Evolutionary conservation across 2,888 invertebrate genomes (phyloP), one percentile per base, ranked within the genome.

Genomic region (Eudemis profundana): DNA sequence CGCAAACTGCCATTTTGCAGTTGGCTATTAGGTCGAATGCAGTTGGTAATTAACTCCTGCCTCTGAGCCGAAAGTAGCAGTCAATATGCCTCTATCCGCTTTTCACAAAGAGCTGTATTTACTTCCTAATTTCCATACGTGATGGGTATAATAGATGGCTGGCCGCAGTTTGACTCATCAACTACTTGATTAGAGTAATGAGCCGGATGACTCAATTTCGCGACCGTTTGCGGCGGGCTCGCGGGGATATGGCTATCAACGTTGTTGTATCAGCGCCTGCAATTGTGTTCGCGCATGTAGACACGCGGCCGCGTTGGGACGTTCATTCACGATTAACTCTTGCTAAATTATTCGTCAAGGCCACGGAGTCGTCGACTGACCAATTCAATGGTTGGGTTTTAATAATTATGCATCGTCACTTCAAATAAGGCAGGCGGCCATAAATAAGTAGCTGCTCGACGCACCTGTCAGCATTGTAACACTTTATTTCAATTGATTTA

Each of bases 361-460:
- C 68, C 73, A 61, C 57, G 29, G 29, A 50, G 63, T 61, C 68
- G 67, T 66, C 29, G 59, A 57, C 57, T 62, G 70, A 72, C 61
- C 70, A 68, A 68, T 67, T 66, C 61, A 71, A 71, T 75, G 70
- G 73, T 74, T 73, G 69, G 60, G 69, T 71, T 70, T 68, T 53
- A 36, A 61, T 44, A 71, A 72, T 72, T 73, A 73, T 71, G 67
- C 69, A 71, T 50, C 63, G 68, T 67, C 68, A 57, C 66, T 50
- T 61, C 68, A 46, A 68, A 70, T 68, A 69, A 62, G 72, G 66
- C 46, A 19, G 21, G 53, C 65, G 56, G 38, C 61, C 61, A 64
- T 33, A 33, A 57, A 44, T 56, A 44, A 44, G 29, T 56, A 50
- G 40, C 42, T 17, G 17, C 15, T 15, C 27, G 15, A 53, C 12